Evolutionary conservation across 2,797 vertebrate species (phyloP), one percentile per base, ranked within the genome.

Genomic region (Rhynchotus rufescens): DNA sequence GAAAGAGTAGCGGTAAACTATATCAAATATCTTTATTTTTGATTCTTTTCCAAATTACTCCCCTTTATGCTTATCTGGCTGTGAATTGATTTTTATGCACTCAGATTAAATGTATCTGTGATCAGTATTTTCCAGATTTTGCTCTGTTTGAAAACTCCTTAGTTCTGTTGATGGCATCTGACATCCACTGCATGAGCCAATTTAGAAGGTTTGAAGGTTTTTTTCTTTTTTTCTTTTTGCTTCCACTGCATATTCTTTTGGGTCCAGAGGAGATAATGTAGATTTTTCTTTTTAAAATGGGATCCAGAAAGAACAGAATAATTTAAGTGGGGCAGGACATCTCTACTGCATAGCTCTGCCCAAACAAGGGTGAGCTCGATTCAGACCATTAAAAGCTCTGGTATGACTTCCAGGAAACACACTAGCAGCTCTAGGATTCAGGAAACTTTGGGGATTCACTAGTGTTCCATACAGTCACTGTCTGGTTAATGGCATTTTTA

Each of bases 371-470:
- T 20, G 22, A 84, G 38, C 10, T 86, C 40, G 57, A 25, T 65
- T 82, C 45, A 88, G 64, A 44, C 7, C 20, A 66, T 15, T 34
- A 59, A 68, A 67, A 78, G 4, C 20, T 69, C 49, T 32, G 20
- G 8, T 21, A 9, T 28, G 22, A 79, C 72, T 61, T 82, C 82
- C 66, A 47, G 11, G 7, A 45, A 32, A 71, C 28, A 10, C 0
- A 81, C 15, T 30, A 52, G 78, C 89, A 92, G 40, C 74, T 87
- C 62, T 2, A 83, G 87, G 92, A 87, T 4, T 65, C 62, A 67
- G 47, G 60, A 89, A 92, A 76, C 49, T 86, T 89, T 25, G 52
- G 57, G 60, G 64, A 85, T 90, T 95, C 85, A 79, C 60, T 69
- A 20, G n/a, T 40, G 67, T 76, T 89, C 67, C 36, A n/a, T 42